A percentile compares a stretch with the other conserved stretches of the same genome.
phyloP scores from a whole-genome alignment of 1,140 invertebrate genomes.

The Hestina assimilis region DNA sequence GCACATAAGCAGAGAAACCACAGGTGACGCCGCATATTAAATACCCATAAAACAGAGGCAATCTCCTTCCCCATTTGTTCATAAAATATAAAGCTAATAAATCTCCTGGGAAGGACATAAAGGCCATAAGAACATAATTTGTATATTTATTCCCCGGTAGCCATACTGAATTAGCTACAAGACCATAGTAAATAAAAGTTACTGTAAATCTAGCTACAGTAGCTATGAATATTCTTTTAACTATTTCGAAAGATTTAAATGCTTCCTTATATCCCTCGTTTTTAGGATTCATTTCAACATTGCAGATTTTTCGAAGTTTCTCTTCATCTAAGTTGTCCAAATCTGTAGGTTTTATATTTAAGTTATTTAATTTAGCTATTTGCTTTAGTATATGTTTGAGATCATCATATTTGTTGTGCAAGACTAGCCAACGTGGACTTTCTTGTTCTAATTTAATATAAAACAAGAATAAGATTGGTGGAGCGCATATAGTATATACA shows the following conservation, averaged over 20 bases:
- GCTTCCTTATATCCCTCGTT: slow-evolving; percentile 38
- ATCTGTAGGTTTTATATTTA: slow-evolving; percentile 39
- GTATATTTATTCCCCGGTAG: slow-evolving; percentile 83
- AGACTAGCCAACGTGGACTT: slow-evolving; percentile 86
- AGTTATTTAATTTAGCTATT: slow-evolving; percentile 81
- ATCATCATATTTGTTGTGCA: slow-evolving; percentile 82
- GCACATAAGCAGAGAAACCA: slow-evolving; percentile 33
- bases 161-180: slow-evolving; percentile 86
- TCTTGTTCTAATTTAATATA: slow-evolving; percentile 81
- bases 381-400: slow-evolving; percentile 79
- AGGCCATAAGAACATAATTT: slow-evolving; percentile 82
- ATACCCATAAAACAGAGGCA: slow-evolving; percentile 78
- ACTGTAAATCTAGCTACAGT: slow-evolving; percentile 82
- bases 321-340: slow-evolving; percentile 38
- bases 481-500: slow-evolving; percentile 82
- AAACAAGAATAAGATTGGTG: slow-evolving; percentile 81
- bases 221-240: slow-evolving; percentile 38
- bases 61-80: slow-evolving; percentile 81
- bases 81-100: slow-evolving; percentile 80
- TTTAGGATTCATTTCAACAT: slow-evolving; percentile 33
- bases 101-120: slow-evolving; percentile 85
- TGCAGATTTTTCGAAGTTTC: slow-evolving; percentile 38
- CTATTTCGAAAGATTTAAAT: slow-evolving; percentile 44
- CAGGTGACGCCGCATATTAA: slow-evolving; percentile 76
- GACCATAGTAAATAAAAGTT: slow-evolving; percentile 87